Base-by-base conservation (phyloP, 2,797 vertebrate genomes). In the Helarctos malayanus region DNA sequence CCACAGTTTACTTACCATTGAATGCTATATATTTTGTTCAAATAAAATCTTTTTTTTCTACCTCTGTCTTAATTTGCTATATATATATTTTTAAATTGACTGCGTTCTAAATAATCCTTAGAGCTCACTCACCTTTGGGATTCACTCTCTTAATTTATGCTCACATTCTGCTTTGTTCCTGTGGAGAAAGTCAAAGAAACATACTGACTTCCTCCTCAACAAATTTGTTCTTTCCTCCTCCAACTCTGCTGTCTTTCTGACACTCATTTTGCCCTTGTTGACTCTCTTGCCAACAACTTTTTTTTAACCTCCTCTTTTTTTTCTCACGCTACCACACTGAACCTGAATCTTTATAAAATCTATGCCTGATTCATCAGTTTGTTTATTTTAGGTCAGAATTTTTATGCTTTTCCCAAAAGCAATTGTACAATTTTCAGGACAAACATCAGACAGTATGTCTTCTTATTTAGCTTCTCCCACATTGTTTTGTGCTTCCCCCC, bases 201-300 rank as follows among this genome's bases (percentile, higher is more conserved):
- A 96, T 92, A 95, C 94, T 97, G 97, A 95, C 93, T 98, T 98
- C 93, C 90, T 97, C 92, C 87, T 97, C 89, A 97, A 86, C 96
- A 92, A 97, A 96, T 95, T 97, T 97, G 95, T 95, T 97, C 84
- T 95, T 97, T 94, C 97, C 91, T 97, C 65, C 94, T 97, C 93
- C 95, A 96, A 56, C 81, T 97, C 96, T 95, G 90, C 92, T 89
- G 95, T 97, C 93, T 97, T 41, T 59, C 81, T 97, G 95, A 96
- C 97, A 93, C 95, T 97, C 68, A 65, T 83, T 96, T 95, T 97
- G 95, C 97, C 97, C 98, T 97, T 97, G 96, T 95, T 97, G 97
- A 93, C 68, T 97, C 95, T 89, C 81, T 98, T 95, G 96, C 97
- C 97, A 97, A 94, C 88, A 97, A 96, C 97, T 94, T 82, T 86